Conservation (phyloP, 2,113 vertebrate genomes). For the cattle (Bos taurus) region ARS-UCD2.0 NC_037329.1:52355501-52356000, state of each 20-base stretch:
- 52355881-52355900: too few species aligned
- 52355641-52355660: background rate
- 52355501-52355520: background rate
- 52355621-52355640: background rate
- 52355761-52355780: background rate
- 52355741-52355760: background rate
- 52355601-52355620: background rate
- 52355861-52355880: fast-evolving
- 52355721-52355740: background rate
- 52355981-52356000: too few species aligned
- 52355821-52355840: background rate
- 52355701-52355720: background rate
- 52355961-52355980: too few species aligned
- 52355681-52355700: background rate
- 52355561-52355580: background rate
- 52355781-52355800: background rate
- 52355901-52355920: fast-evolving
- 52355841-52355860: too few species aligned
- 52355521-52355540: background rate
- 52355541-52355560: background rate
- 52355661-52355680: background rate
- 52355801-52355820: background rate
- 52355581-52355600: background rate
- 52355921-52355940: too few species aligned
- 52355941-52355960: too few species aligned